Evolutionary conservation across 2,888 invertebrate genomes (phyloP), one percentile per base, ranked within the genome.

Genomic region (Clusia tigrina): DNA sequence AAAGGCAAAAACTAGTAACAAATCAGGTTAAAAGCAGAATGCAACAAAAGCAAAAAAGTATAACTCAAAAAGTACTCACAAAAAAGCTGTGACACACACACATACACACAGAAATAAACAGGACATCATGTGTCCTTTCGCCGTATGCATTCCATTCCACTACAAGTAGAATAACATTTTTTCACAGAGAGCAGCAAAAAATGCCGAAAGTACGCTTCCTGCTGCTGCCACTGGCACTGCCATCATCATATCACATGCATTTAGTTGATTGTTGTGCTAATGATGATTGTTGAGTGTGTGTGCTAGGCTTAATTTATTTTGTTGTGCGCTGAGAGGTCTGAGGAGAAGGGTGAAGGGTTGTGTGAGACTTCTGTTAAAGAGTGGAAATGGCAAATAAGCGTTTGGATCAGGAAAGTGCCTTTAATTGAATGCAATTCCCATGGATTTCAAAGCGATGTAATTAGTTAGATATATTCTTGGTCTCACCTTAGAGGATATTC

Each of bases 241-340:
- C 12, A 12, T 6, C 32, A 9, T 12, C 48, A 48, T 48, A 20
- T 48, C 48, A 48, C 48, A 48, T 48, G 18, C 48, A 48, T 22
- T 48, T 48, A 48, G 48, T 48, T 48, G 48, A 48, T 48, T 48
- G 48, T 48, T 48, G 48, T 48, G 48, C 48, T 48, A 48, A 48
- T 48, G 48, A 48, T 48, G 48, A 48, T 48, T 48, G 48, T 48
- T 18, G n/a, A 42, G n/a, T 32, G 32, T 32, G 32, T 12, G 12
- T 12, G n/a, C n/a, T n/a, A n/a, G n/a, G n/a, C n/a, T n/a, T n/a
- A n/a, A n/a, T n/a, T n/a, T n/a, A n/a, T n/a, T n/a, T n/a, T n/a
- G n/a, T n/a, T n/a, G n/a, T n/a, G n/a, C n/a, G n/a, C n/a, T n/a
- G n/a, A n/a, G n/a, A n/a, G n/a, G n/a, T n/a, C n/a, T n/a, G n/a